Base-by-base conservation (phyloP, 2,113 vertebrate genomes). In the Rhinolophus sinicus region DNA sequence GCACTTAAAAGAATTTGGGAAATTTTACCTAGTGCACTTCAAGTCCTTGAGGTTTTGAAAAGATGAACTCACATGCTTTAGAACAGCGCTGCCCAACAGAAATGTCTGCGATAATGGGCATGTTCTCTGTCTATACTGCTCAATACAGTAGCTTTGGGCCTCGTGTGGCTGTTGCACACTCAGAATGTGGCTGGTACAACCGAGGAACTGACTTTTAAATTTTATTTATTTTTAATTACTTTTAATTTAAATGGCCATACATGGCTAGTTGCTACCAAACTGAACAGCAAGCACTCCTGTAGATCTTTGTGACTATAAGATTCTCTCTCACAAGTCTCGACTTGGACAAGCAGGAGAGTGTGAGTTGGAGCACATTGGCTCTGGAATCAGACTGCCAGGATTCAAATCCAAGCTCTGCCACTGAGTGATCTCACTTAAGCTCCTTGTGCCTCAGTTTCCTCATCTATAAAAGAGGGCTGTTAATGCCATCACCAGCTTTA, bases 221-320 rank as follows among this genome's bases (percentile, higher is more conserved):
- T 90, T 60, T 50, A 11, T 87, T 52, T n/a, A 4, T 26, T 93
- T 78, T 47, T 69, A n/a, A 84, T 88, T 44, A 38, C 22, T 92
- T 82, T 56, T 35, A 62, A 84, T 80, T 80, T 89, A 44, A 93
- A 56, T 30, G 78, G 86, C 40, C n/a, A 64, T 4, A 3, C 26
- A 24, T 50, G 8, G 22, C 24, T 75, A 72, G 69, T 76, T 72
- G 15, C 33, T 80, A 70, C 60, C 4, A 7, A 73, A 80, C 16
- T 35, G 3, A 30, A 40, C 2, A 28, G 18, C 0, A 1, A 28
- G 21, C 0, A 2, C 6, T 83, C n/a, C 47, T 69, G 16, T 33
- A 83, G 28, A 22, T 64, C 9, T 28, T 52, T 76, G 26, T 89
- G 18, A 78, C 40, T 30, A 15, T 16, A 60, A 30, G 14, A 24